Conservation (phyloP, 2,797 vertebrate genomes). For the Tauraco hartlaubi region DNA sequence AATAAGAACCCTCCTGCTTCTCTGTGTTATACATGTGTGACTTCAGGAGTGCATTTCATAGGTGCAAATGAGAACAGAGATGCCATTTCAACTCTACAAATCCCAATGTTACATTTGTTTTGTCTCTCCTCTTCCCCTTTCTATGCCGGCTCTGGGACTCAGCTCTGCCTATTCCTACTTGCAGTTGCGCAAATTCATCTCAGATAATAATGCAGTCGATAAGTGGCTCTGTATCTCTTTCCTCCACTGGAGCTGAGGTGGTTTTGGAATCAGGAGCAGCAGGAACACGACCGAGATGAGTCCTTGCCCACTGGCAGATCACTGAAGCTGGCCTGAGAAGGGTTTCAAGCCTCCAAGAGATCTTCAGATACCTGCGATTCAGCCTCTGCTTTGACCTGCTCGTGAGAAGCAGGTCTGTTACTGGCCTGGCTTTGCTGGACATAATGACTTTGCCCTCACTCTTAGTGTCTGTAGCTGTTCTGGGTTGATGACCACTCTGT, state of each 20-base stretch:
- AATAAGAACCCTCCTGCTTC: background rate
- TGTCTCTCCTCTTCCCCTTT: background rate
- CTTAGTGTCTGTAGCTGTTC: background rate
- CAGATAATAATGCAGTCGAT: accelerated
- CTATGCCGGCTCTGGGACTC: background rate
- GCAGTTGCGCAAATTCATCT: background rate
- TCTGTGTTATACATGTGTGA: background rate
- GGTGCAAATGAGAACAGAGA: background rate
- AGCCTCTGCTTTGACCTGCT: too few species aligned
- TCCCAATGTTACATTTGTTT: background rate
- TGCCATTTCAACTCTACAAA: background rate
- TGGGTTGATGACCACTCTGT: background rate
- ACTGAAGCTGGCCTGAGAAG: background rate
- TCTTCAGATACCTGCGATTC: background rate
- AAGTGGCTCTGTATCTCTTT: background rate
- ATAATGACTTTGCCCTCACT: accelerated
- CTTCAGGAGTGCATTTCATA: background rate
- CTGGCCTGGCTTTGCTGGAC: background rate
- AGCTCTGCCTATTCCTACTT: background rate
- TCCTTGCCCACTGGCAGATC: background rate
- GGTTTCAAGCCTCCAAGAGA: background rate
- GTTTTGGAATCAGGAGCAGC: background rate
- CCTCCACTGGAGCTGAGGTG: background rate
- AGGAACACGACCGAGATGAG: accelerated
- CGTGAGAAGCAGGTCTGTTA: accelerated